phyloP scores from a whole-genome alignment of 2,797 vertebrate species.

The Alfaro cultratus region DNA sequence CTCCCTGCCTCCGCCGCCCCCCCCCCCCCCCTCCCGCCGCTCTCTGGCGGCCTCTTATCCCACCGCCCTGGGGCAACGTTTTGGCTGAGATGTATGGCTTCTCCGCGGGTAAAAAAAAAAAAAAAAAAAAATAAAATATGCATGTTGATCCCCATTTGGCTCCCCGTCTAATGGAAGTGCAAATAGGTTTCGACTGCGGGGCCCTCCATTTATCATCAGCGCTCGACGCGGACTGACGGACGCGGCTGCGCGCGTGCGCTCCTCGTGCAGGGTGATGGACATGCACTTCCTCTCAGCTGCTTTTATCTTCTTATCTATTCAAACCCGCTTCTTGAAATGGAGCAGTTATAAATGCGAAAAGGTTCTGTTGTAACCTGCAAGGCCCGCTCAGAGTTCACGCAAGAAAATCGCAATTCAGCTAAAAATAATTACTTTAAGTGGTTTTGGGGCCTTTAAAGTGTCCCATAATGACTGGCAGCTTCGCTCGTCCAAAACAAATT shows the following conservation, averaged over 20 bases:
- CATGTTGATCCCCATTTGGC: conserved; percentile 90
- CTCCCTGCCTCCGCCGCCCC: neutral
- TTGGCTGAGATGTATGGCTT: conserved; percentile 90
- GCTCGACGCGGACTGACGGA: conserved; percentile 80
- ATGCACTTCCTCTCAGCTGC: neutral
- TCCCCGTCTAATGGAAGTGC: conserved; percentile 90
- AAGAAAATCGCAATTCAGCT: neutral
- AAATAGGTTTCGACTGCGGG: conserved; percentile 92
- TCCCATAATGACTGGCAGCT: neutral
- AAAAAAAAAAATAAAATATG: conserved; percentile 74
- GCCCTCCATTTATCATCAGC: conserved; percentile 87
- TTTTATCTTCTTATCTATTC: neutral
- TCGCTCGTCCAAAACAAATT: conserved; percentile 49
- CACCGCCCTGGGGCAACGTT: conserved; percentile 84
- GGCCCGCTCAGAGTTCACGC: neutral
- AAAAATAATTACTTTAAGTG: neutral
- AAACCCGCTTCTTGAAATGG: neutral
- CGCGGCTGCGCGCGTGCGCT: conserved; percentile 29
- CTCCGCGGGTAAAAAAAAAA: conserved; percentile 86
- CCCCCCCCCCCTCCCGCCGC: conserved; percentile 36
- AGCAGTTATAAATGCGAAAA: neutral
- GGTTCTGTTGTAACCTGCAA: neutral
- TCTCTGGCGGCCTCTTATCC: conserved; percentile 80
- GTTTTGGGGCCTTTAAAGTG: neutral
- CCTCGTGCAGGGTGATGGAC: neutral